Evolutionary conservation across 2,888 invertebrate species (phyloP).

Genomic region (Hirtodrosophila duncani): DNA sequence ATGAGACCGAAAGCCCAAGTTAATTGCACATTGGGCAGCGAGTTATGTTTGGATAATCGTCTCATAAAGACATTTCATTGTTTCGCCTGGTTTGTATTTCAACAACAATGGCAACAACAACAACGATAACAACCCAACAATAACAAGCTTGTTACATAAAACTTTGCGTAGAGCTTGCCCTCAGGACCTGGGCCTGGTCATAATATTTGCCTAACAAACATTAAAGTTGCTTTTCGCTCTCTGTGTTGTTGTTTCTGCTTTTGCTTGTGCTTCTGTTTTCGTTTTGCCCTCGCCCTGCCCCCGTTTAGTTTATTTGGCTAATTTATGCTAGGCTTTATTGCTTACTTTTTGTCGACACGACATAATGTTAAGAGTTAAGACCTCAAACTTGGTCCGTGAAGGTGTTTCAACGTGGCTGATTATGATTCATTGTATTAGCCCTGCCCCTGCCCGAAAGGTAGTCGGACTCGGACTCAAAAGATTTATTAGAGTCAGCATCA

Average conservation of each 20-base stretch:
- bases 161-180: background rate
- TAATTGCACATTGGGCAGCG: slow-evolving; percentile 58
- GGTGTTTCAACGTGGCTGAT: no score
- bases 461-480: no score
- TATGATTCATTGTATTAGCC: no score
- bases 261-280: no score
- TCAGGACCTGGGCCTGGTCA: slow-evolving; percentile 3
- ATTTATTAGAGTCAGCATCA: no score
- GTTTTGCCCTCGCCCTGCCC: slow-evolving; percentile 22
- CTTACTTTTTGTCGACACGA: slow-evolving; percentile 62
- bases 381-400: no score
- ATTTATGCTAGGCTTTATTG: slow-evolving; percentile 69
- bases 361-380: slow-evolving; percentile 58
- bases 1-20: slow-evolving; percentile 40
- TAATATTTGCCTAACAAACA: slow-evolving; percentile 64
- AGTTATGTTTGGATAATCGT: slow-evolving; percentile 62
- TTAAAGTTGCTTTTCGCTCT: slow-evolving; percentile 56
- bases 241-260: slow-evolving; percentile 40
- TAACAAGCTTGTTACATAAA: slow-evolving; percentile 17
- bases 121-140: slow-evolving; percentile 19
- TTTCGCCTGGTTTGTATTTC: slow-evolving; percentile 45
- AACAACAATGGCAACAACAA: slow-evolving; percentile 36
- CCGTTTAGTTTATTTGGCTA: slow-evolving; percentile 62
- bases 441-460: no score
- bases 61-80: slow-evolving; percentile 67